phyloP scores from a whole-genome alignment of 2,888 invertebrate species.

The Sylvicola cinctus region DNA sequence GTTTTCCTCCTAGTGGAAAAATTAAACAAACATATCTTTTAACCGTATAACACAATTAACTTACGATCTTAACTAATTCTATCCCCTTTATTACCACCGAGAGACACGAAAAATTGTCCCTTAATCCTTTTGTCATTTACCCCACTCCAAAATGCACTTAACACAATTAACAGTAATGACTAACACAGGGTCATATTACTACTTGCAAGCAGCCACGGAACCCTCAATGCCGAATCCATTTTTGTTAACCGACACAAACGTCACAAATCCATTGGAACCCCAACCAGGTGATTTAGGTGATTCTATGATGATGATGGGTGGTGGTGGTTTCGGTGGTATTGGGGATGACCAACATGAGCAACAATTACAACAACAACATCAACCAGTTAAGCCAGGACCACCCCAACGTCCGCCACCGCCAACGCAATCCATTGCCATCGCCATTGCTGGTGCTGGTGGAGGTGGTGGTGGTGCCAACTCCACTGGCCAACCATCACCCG shows the following conservation, averaged over 20 bases:
- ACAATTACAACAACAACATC: neutral
- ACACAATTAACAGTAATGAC: too few species aligned
- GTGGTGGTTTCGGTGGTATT: constrained; percentile 3
- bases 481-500: constrained; percentile 16
- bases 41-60: too few species aligned
- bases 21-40: too few species aligned
- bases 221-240: constrained; percentile 22
- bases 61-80: too few species aligned
- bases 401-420: constrained; percentile 27
- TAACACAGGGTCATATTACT: constrained; percentile 5
- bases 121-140: too few species aligned
- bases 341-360: constrained; percentile 3
- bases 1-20: too few species aligned
- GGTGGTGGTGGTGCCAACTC: neutral
- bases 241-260: constrained; percentile 14
- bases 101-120: too few species aligned
- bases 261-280: neutral
- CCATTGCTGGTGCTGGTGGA: neutral
- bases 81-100: too few species aligned
- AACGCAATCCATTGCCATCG: constrained; percentile 3
- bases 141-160: too few species aligned
- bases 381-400: constrained; percentile 8
- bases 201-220: constrained; percentile 11
- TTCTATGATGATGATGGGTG: constrained; percentile 3
- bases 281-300: constrained; percentile 5